Base-by-base conservation (phyloP, 2,113 vertebrate genomes). In the Piliocolobus tephrosceles region DNA sequence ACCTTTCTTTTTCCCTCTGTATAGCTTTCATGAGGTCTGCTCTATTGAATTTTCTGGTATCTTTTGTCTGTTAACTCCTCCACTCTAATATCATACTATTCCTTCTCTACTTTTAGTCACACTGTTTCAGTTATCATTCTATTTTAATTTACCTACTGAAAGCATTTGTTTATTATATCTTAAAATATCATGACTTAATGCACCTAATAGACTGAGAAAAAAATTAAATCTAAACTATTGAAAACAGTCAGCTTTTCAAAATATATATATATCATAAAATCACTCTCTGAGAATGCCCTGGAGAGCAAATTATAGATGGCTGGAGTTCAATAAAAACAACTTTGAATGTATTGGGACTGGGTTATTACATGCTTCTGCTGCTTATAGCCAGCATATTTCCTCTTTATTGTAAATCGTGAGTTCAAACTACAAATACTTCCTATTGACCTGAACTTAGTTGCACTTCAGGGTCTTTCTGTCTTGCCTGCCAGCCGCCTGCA, bases 221-320 rank as follows among this genome's bases (percentile, higher is more conserved):
- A 91, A 92, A 47, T 25, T 68, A 92, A 96, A 92, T 14, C 86
- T 40, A 35, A 94, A 90, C 78, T 94, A 75, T 50, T 30, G 70
- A 95, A 98, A 75, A 94, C 12, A 95, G 87, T 68, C 58, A 95
- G 14, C 12, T 73, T 91, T 96, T 93, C 4, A 86, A 90, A 95
- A 70, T 6, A 64, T 64, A 91, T 91, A 95, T 95, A 22, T 57
- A 50, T 40, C 32, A 76, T 88, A 92, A 98, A 97, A 98, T 94
- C 87, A 81, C 75, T 95, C 17, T 90, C 22, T 1, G 84, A 96
- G 32, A 66, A 88, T 91, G 11, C 64, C n/a, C 81, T 91, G 87
- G 86, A 97, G 94, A 98, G 83, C 13, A 94, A 98, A 97, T 98
- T 97, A 98, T 90, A 97, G 96, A 98, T 95, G 78, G 82, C 50